Evolutionary conservation across 1,140 invertebrate genomes (phyloP), one percentile per base, ranked within the genome.

Genomic region (Drosophila orosa): DNA sequence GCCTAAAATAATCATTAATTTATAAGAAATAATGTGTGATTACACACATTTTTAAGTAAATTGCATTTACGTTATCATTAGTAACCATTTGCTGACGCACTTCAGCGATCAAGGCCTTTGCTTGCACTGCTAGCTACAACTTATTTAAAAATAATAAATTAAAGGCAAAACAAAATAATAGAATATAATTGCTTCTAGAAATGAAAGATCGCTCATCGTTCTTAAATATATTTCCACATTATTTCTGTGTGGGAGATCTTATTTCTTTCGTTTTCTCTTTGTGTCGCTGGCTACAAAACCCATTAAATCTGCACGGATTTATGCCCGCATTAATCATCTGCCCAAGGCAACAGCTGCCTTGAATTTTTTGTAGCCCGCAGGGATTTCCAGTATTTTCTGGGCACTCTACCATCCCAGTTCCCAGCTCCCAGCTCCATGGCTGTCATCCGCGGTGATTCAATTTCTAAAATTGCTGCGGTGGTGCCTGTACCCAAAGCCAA

Each of bases 381-480:
- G 67, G 65, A 71, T 71, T 42, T 74, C 72, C 72, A 74, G 68
- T 60, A 61, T 58, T 61, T 40, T 60, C 47, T 52, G 48, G 44
- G 17, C 68, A 52, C 19, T 52, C 59, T 24, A 19, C 7, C 35
- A 29, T 35, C 35, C 57, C 40, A 12, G 27, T 2, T 19, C 45
- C 27, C 71, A 44, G 74, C 72, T 66, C 65, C 74, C 68, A 40
- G 72, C 56, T 62, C 52, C 80, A 59, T 75, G 13, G 50, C 50
- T 52, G 65, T 65, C 52, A 42, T 52, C 60, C 29, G 31, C 25
- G 39, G 47, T 85, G 82, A 85, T 85, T 85, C 45, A 85, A 87
- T 85, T 86, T 86, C 83, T 75, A 79, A 86, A 82, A 78, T 69
- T 84, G 82, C 59, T 69, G 59, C 33, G 52, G 55, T 25, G 56